These are phyloP conservation scores for Eristalinus aeneus DNA, from an alignment of 2,888 invertebrate species.

Conservation along the genomic window DNA sequence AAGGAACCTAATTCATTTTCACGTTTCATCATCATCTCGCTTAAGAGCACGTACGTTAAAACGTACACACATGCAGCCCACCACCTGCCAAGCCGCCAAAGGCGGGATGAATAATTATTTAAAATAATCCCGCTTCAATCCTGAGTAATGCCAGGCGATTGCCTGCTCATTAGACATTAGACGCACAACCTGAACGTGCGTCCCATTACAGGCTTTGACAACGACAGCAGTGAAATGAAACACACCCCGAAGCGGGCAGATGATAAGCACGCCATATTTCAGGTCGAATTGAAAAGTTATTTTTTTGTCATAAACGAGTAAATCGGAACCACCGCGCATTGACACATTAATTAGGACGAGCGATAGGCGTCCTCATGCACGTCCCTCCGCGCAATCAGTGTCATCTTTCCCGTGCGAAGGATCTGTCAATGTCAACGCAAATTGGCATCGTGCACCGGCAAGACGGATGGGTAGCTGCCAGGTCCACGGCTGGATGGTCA, in stretches of 20 bases:
- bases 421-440: constrained; percentile 60
- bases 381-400: constrained; percentile 28
- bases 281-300: constrained; percentile 58
- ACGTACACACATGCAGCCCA: too few relatives aligned
- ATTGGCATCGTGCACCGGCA: constrained; percentile 30
- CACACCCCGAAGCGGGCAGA: constrained; percentile 14
- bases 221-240: constrained; percentile 12
- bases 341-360: constrained; percentile 54
- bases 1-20: constrained; percentile 10
- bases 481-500: neutral
- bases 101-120: constrained; percentile 31
- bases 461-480: neutral
- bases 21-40: neutral
- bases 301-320: constrained; percentile 63
- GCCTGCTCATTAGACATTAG: constrained; percentile 61
- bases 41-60: neutral
- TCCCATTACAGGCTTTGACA: constrained; percentile 15
- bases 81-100: too few relatives aligned
- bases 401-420: constrained; percentile 50
- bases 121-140: constrained; percentile 43
- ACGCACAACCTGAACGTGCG: constrained; percentile 26
- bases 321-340: constrained; percentile 41
- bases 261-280: neutral
- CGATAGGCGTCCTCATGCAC: neutral
- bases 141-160: constrained; percentile 47